Conservation (phyloP, 2,797 vertebrate genomes). For the Chelidonichthys spinosus region DNA sequence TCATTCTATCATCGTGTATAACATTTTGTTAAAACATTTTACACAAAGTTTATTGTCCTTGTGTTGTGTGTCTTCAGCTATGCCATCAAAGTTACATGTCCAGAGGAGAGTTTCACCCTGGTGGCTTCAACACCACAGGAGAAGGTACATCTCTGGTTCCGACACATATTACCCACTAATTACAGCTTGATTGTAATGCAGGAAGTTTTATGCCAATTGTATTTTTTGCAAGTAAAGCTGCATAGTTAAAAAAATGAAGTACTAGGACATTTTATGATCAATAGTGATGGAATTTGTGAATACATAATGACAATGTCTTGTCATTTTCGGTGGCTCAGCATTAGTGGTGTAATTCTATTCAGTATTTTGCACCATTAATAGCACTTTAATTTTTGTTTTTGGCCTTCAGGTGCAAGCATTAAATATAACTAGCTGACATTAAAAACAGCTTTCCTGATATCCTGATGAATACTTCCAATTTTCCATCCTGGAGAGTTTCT, state of each 20-base stretch:
- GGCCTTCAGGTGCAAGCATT: background rate
- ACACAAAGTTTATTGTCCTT: background rate
- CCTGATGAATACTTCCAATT: background rate
- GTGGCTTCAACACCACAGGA: slow-evolving; percentile 92
- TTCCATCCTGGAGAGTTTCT: background rate
- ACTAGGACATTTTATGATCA: background rate
- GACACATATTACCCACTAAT: background rate
- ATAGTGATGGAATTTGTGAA: background rate
- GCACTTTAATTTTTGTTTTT: background rate
- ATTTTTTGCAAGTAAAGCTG: background rate
- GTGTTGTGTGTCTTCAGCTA: slow-evolving; percentile 78
- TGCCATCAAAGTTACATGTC: slow-evolving; percentile 93
- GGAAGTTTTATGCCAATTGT: background rate
- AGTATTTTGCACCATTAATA: background rate
- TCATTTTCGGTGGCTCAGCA: background rate
- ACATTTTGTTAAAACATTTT: background rate
- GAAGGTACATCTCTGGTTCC: slow-evolving; percentile 85
- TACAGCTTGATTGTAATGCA: background rate
- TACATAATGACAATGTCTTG: background rate
- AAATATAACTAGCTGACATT: background rate
- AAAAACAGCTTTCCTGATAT: background rate
- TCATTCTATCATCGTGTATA: background rate
- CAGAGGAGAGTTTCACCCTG: slow-evolving; percentile 93
- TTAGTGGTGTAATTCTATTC: background rate
- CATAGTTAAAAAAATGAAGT: background rate